Base-by-base conservation (phyloP, 2,888 invertebrate species). In the Drosophila mulleri region DNA sequence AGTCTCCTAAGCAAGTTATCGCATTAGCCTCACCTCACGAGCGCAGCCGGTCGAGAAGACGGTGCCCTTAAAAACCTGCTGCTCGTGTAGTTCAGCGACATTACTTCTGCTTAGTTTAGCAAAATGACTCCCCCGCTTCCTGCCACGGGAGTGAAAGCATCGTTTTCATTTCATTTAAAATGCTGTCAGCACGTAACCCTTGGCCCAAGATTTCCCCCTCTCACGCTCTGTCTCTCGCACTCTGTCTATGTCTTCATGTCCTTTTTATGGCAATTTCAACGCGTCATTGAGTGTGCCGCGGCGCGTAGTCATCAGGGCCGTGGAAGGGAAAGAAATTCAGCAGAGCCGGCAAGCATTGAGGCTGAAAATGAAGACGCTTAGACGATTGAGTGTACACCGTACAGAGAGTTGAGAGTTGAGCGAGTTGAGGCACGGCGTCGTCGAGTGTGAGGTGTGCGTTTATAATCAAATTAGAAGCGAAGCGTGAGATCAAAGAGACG, bases 391-490 rank as follows among this genome's bases (percentile, higher is more conserved):
- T 2, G 16, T n/a, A 50, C 0, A 39, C 16, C 2, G 16, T n/a
- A 50, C 0, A 39, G 37, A 39, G 37, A 39, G 37, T 32, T 11
- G 32, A 16, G 37, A 39, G 37, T 39, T 16, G 16, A 16, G 29
- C 44, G 58, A 23, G 20, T 23, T 23, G 52, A 8, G 53, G 59
- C 42, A 59, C 42, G 42, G 29, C 48, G 23, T 64, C 70, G 7
- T 50, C 60, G 58, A 68, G 71, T 61, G 61, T 68, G 76, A 76
- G 70, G 89, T 75, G 75, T 88, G 89, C 82, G 90, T 85, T 88
- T 89, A 86, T 91, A 89, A 89, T 89, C 91, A 90, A 89, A 89
- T 89, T 89, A 91, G 83, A 90, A 81, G 57, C 76, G 87, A 89
- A 89, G 90, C 87, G 79, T 88, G 72, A 88, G 87, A 84, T 88